Percentiles rank a stretch among this genome's conserved stretches.
phyloP scores from a whole-genome alignment of 2,888 invertebrate species.

The Nipponacmea schrenckii region DNA sequence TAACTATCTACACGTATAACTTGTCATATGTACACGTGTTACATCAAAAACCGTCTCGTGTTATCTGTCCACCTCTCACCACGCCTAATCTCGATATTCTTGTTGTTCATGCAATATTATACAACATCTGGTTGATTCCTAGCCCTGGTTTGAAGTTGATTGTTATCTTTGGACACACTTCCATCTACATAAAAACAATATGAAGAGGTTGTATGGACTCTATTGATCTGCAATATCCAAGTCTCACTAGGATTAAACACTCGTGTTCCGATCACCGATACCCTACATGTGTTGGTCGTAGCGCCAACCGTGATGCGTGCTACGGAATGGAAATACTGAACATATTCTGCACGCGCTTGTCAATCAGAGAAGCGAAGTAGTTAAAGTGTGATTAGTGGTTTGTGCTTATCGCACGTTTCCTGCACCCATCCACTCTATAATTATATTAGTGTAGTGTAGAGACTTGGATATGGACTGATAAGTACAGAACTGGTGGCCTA shows the following conservation, averaged over 20 bases:
- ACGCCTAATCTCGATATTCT: background rate
- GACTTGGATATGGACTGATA: background rate
- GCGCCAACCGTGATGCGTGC: background rate
- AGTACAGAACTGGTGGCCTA: slow-evolving; percentile 1
- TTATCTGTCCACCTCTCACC: background rate
- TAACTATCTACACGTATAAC: no score
- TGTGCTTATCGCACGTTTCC: slow-evolving; percentile 1
- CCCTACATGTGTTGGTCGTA: background rate
- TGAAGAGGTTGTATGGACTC: background rate
- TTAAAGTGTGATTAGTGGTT: slow-evolving; percentile 5
- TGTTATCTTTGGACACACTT: slow-evolving; percentile 3
- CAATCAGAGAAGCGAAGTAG: background rate
- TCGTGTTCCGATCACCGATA: background rate
- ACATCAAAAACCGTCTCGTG: background rate
- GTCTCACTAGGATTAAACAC: background rate
- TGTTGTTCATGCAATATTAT: slow-evolving; percentile 3
- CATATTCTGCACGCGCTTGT: slow-evolving; percentile 6
- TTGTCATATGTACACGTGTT: no score
- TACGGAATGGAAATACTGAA: background rate
- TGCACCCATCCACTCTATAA: background rate
- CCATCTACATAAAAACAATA: slow-evolving; percentile 3
- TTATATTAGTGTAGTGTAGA: background rate
- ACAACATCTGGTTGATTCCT: slow-evolving; percentile 1
- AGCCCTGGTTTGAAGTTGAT: background rate
- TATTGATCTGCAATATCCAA: background rate